Evolutionary conservation across 2,113 vertebrate species (phyloP).

Genomic region (Oryzias curvinotus): DNA sequence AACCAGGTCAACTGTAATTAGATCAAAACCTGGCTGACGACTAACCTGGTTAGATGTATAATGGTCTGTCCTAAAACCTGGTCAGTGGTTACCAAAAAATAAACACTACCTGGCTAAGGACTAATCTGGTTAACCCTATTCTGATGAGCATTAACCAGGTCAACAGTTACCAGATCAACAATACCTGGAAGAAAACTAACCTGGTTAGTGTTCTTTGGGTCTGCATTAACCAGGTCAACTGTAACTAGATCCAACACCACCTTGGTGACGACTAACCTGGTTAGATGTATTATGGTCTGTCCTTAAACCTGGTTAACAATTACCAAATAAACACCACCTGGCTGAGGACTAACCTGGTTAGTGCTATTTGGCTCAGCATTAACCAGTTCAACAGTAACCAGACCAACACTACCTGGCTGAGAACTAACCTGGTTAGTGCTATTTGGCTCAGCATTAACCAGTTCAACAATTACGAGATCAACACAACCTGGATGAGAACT

Average conservation of each 20-base stretch:
- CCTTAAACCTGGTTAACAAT: too few relatives aligned
- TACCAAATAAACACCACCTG: background rate
- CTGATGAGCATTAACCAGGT: too few relatives aligned
- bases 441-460: background rate
- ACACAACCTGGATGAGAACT: background rate
- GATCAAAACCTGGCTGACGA: too few relatives aligned
- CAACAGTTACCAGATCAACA: too few relatives aligned
- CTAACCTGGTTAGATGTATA: too few relatives aligned
- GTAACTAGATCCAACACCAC: too few relatives aligned
- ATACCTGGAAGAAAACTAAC: too few relatives aligned
- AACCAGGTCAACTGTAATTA: background rate
- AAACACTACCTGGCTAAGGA: background rate
- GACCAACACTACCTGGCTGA: background rate
- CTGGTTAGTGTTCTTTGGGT: too few relatives aligned
- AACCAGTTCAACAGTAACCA: background rate
- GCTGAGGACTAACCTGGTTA: background rate
- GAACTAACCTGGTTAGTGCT: background rate
- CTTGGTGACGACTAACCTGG: too few relatives aligned
- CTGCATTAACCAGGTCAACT: too few relatives aligned
- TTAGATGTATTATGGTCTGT: too few relatives aligned
- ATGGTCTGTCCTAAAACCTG: too few relatives aligned
- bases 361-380: background rate
- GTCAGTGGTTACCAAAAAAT: background rate
- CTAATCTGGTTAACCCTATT: background rate
- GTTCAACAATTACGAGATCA: background rate